Base-by-base conservation (phyloP, 2,113 vertebrate species). In the Coryphaenoides rupestris region DNA sequence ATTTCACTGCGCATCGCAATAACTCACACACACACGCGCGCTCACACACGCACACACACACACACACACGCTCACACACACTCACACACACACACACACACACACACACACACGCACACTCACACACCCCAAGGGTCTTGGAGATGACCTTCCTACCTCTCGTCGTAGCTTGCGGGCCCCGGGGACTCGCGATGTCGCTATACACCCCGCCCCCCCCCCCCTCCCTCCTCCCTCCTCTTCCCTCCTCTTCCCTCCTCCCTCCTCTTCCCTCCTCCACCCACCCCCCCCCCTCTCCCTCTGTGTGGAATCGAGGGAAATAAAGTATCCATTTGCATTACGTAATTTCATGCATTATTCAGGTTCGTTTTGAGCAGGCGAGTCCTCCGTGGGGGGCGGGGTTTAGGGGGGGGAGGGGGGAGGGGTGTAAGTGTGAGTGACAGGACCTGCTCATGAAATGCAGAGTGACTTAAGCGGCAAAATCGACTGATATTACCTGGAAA, bases 321-420 rank as follows among this genome's bases (percentile, higher is more conserved):
- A 85, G 77, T 69, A 77, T 74, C 79, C 79, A 87, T 88, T 87
- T 86, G 85, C 84, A 87, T 89, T 76, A 89, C 76, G 83, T 87
- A 86, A 88, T 89, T 88, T 87, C 82, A 89, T 89, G 83, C 80
- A 87, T 89, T 88, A 89, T 88, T 84, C 86, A 87, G 82, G 66
- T 75, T 53, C 75, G 79, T 85, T 86, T 87, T 79, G 79, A 78
- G 78, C 66, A 65, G 75, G 81, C 83, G 80, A 71, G 72, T 84
- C 80, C 84, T 83, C 78, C 52, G 81, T 84, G 82, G 77, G 70
- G 79, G 65, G 75, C 49, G 70, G 33, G 33, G 4, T 40, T 40
- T 40, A 40, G 5, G 83, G 84, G 82, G 77, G 70, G 78, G 65
- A 74, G 46, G 70, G 33, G 9, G 33, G 33, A 12, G 33, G 33